These are phyloP conservation scores for Mythimna impura DNA, from an alignment of 2,888 invertebrate species.

Conservation along the genomic window DNA sequence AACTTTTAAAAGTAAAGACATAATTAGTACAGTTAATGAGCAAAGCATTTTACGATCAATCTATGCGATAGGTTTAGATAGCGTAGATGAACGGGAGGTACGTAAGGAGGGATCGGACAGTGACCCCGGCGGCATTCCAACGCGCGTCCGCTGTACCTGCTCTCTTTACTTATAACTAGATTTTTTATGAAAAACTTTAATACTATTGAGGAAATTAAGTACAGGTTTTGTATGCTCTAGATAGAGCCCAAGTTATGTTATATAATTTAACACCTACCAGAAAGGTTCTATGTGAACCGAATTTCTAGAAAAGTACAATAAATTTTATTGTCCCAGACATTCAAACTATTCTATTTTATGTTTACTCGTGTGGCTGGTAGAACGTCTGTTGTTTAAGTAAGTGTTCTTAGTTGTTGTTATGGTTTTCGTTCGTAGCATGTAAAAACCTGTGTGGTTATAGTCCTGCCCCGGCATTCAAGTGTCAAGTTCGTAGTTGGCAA, in stretches of 20 bases:
- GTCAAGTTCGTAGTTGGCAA: slow-evolving; percentile 59
- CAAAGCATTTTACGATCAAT: slow-evolving; percentile 82
- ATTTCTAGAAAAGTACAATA: slow-evolving; percentile 15
- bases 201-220: slow-evolving; percentile 30
- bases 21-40: slow-evolving; percentile 76
- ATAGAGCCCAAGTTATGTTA: background rate
- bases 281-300: background rate
- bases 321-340: background rate
- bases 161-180: slow-evolving; percentile 83
- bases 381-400: slow-evolving; percentile 15
- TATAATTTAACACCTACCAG: background rate
- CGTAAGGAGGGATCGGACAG: slow-evolving; percentile 82
- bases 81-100: slow-evolving; percentile 75
- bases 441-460: slow-evolving; percentile 41
- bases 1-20: slow-evolving; percentile 39
- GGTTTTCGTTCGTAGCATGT: slow-evolving; percentile 11
- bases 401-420: slow-evolving; percentile 2
- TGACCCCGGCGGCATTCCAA: slow-evolving; percentile 88
- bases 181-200: slow-evolving; percentile 61
- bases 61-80: slow-evolving; percentile 86
- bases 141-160: slow-evolving; percentile 82
- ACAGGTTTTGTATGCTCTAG: slow-evolving; percentile 7
- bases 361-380: background rate
- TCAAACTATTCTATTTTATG: slow-evolving; percentile 10
- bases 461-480: slow-evolving; percentile 41